Evolutionary conservation across 2,113 vertebrate genomes (phyloP).

Genomic region (Lipophrys pholis): DNA sequence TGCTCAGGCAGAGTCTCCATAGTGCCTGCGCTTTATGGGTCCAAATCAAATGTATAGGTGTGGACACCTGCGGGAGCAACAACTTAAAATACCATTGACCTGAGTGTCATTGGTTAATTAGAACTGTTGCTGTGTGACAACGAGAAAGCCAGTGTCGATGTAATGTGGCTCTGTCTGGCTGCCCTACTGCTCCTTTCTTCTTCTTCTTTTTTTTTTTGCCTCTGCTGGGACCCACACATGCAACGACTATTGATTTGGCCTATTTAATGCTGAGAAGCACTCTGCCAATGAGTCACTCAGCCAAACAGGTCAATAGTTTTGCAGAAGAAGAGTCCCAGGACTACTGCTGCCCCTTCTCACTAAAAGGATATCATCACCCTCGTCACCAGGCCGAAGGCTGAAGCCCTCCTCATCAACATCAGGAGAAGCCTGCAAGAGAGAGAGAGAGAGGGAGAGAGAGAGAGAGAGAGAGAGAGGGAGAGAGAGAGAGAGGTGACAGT

Average conservation of each 20-base stretch:
- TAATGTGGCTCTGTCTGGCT: constrained; percentile 8
- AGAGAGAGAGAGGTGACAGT: background rate
- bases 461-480: background rate
- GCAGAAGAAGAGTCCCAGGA: constrained; percentile 27
- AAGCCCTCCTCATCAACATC: constrained; percentile 98
- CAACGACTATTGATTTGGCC: constrained; percentile 52
- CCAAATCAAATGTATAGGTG: constrained; percentile 17
- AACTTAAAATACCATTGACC: constrained; percentile 35
- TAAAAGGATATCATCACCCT: constrained; percentile 94
- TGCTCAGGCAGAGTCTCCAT: constrained; percentile 9
- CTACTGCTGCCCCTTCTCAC: constrained; percentile 3
- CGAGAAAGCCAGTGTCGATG: constrained; percentile 6
- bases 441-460: background rate
- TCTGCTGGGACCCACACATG: constrained; percentile 15
- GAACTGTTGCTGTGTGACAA: constrained; percentile 17
- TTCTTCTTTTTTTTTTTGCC: background rate
- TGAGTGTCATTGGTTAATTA: constrained; percentile 34
- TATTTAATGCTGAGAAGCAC: constrained; percentile 51
- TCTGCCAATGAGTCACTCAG: constrained; percentile 51
- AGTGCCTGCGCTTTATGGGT: constrained; percentile 29
- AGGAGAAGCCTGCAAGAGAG: constrained; percentile 88
- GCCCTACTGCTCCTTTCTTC: background rate
- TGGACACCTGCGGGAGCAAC: constrained; percentile 14
- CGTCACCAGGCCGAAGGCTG: constrained; percentile 93
- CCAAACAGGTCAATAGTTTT: constrained; percentile 56